phyloP scores from a whole-genome alignment of 2,888 invertebrate genomes.

The Lathronympha strigana region DNA sequence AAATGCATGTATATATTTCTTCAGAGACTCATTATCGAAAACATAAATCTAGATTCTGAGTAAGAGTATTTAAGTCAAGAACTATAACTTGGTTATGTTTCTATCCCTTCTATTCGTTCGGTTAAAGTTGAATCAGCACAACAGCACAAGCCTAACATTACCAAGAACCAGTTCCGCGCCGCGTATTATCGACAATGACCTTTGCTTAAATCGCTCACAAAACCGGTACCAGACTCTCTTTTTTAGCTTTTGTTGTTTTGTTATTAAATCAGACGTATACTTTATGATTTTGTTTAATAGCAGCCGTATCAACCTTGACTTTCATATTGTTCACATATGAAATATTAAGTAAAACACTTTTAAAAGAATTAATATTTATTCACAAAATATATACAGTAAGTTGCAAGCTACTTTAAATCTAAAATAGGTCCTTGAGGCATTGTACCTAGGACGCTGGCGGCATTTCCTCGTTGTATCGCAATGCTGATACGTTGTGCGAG shows the following conservation, averaged over 20 bases:
- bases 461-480: too few relatives aligned
- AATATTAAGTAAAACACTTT: too few relatives aligned
- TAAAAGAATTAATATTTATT: too few relatives aligned
- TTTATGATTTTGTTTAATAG: conserved; percentile 22
- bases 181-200: conserved; percentile 55
- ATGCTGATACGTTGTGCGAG: too few relatives aligned
- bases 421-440: too few relatives aligned
- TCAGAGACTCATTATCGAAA: too few relatives aligned
- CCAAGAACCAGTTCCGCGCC: conserved; percentile 35
- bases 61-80: too few relatives aligned
- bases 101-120: conserved; percentile 4
- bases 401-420: too few relatives aligned
- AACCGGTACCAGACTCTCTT: conserved; percentile 51
- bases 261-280: conserved; percentile 36
- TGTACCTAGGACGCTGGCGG: too few relatives aligned
- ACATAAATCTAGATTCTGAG: background rate
- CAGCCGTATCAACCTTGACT: conserved; percentile 24
- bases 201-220: conserved; percentile 57
- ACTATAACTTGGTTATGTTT: conserved; percentile 15
- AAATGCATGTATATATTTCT: too few relatives aligned
- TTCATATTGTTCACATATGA: conserved; percentile 7
- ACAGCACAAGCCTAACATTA: conserved; percentile 32
- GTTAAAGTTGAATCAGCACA: conserved; percentile 24
- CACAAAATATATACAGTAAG: too few relatives aligned
- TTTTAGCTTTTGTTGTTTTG: conserved; percentile 36